Conservation (phyloP, 1,140 invertebrate species). For the Habropoda laboriosa region DNA sequence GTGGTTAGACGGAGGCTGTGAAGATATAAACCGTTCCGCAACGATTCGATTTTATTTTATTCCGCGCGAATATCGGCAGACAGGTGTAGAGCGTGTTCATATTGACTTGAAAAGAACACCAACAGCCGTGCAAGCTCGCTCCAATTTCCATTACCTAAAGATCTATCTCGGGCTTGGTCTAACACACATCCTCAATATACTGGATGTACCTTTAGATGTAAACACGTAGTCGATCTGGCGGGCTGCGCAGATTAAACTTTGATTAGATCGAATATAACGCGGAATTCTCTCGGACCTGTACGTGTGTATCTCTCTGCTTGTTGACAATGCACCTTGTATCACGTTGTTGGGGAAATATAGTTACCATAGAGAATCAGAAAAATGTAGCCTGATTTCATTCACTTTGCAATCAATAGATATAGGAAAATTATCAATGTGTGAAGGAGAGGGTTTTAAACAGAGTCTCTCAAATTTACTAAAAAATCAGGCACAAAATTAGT, state of each 20-base stretch:
- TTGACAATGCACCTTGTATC: constrained; percentile 16
- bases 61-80: not conserved
- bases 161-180: constrained; percentile 11
- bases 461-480: too few relatives aligned
- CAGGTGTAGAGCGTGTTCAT: not conserved
- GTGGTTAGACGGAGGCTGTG: not conserved
- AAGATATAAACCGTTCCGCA: not conserved
- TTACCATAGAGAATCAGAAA: too few relatives aligned
- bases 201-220: constrained; percentile 39
- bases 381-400: not conserved
- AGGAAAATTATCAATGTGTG: too few relatives aligned
- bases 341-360: not conserved
- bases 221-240: constrained; percentile 37
- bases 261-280: constrained; percentile 37
- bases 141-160: constrained; percentile 48
- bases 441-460: too few relatives aligned
- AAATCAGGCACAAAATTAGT: too few relatives aligned
- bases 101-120: constrained; percentile 24
- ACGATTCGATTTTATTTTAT: constrained; percentile 13
- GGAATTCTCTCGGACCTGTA: not conserved
- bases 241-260: constrained; percentile 46
- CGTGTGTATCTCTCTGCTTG: not conserved
- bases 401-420: too few relatives aligned
- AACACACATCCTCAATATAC: constrained; percentile 27
- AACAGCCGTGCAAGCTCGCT: constrained; percentile 3